Evolutionary conservation across 2,888 invertebrate genomes (phyloP).

Genomic region (Zaprionus lineosus): DNA sequence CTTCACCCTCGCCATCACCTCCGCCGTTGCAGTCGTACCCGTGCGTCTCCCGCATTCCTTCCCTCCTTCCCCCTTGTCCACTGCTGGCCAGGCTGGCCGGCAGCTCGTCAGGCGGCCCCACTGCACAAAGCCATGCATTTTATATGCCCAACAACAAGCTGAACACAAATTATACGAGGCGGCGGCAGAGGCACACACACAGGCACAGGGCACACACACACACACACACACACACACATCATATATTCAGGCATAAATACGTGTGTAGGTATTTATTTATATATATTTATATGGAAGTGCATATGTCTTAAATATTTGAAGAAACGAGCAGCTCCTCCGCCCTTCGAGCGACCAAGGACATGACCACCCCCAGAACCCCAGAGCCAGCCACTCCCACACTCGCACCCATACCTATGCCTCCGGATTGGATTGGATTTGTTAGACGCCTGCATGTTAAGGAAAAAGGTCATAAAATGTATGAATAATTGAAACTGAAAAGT

Average conservation of each 20-base stretch:
- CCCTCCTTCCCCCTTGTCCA: slow-evolving; percentile 16
- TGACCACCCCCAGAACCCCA: too few relatives aligned
- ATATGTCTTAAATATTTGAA: slow-evolving; percentile 75
- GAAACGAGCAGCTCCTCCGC: slow-evolving; percentile 63
- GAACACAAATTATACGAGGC: slow-evolving; percentile 68
- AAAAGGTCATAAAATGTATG: slow-evolving; percentile 77
- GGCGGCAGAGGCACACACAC: slow-evolving; percentile 17
- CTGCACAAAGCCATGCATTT: slow-evolving; percentile 69
- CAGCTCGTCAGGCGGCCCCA: slow-evolving; percentile 39
- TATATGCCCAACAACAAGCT: slow-evolving; percentile 53
- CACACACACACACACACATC: slow-evolving; percentile 13
- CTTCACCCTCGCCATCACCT: not conserved
- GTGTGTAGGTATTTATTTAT: slow-evolving; percentile 33
- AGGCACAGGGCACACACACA: slow-evolving; percentile 17
- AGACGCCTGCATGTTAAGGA: slow-evolving; percentile 62
- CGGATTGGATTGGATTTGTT: slow-evolving; percentile 50
- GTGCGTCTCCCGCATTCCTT: not conserved
- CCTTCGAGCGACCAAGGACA: too few relatives aligned
- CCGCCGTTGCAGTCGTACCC: not conserved
- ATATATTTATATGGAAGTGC: slow-evolving; percentile 15
- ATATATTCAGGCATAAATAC: slow-evolving; percentile 24
- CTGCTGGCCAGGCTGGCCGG: slow-evolving; percentile 2
- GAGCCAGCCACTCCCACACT: not conserved
- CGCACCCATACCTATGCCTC: too few relatives aligned
- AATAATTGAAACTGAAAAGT: slow-evolving; percentile 81